Conservation (phyloP, 1,140 invertebrate species). For the Leptopilina clavipes region DNA sequence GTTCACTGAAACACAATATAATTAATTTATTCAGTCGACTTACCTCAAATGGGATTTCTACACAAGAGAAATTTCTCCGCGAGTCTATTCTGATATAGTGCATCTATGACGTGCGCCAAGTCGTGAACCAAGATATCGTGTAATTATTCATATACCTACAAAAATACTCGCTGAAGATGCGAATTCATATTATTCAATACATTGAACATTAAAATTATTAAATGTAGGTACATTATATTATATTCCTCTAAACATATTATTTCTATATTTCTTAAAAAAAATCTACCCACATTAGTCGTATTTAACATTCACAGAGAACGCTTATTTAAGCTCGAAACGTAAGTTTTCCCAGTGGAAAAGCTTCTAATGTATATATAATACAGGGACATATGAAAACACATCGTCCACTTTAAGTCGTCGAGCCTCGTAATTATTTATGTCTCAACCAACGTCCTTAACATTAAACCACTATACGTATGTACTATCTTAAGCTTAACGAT, state of each 20-base stretch:
- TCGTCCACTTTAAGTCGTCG: slow-evolving; percentile 5
- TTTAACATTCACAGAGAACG: too few species aligned
- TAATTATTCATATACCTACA: not conserved
- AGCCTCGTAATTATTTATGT: not conserved
- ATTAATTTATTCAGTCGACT: slow-evolving; percentile 16
- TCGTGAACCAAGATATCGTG: not conserved
- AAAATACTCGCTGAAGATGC: not conserved
- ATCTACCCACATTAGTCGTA: too few species aligned
- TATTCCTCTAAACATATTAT: too few species aligned
- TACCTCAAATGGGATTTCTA: slow-evolving; percentile 8
- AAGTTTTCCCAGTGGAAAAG: not conserved
- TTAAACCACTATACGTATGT: not conserved
- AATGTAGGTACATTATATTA: too few species aligned
- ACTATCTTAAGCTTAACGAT: not conserved
- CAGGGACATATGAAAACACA: not conserved
- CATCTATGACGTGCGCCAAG: not conserved
- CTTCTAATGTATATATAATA: not conserved
- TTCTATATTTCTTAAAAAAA: too few species aligned
- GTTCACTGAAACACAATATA: slow-evolving; percentile 16
- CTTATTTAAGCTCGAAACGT: not conserved
- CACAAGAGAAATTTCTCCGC: not conserved
- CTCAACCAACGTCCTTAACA: not conserved
- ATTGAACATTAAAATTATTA: too few species aligned
- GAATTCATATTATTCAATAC: too few species aligned
- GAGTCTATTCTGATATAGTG: not conserved